Evolutionary conservation across 2,888 invertebrate genomes (phyloP), one percentile per base, ranked within the genome.

Genomic region (Patella ulyssiponensis): DNA sequence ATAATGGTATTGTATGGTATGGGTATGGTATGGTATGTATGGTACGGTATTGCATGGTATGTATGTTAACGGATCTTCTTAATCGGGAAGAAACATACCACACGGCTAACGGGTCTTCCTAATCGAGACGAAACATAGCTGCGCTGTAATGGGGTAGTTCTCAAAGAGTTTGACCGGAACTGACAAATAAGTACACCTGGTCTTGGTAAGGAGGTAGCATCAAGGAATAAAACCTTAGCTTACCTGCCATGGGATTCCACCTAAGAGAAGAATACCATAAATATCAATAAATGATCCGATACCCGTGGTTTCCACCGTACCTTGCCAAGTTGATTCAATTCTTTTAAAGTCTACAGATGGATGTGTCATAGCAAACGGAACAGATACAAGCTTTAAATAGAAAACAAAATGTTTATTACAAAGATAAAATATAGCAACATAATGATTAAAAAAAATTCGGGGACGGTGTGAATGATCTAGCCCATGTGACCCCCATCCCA

Each of bases 311-410:
- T 71, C 44, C 11, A 85, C 69, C 1, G 72, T 64, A 9, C 87
- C 87, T 33, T 79, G 51, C 84, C 84, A 84, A 23, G 69, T 78
- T 2, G 64, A 72, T 20, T 90, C 85, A 56, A 91, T 84, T 81
- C 95, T 94, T 82, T 97, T 93, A n/a, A 97, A 95, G n/a, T 91
- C 90, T 23, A 98, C 98, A 88, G 96, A 95, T n/a, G 95, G 94
- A 92, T 97, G 95, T 82, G 94, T 93, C 95, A 97, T 95, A 17
- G 98, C 97, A 90, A 98, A 98, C 0, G 98, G 98, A 84, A 98
- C 97, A 91, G 98, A 97, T 94, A 98, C 95, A 97, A 98, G 98
- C 92, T 95, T 90, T 64, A 93, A 85, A 9, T 44, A 4, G 44
- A 44, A 44, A 1, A 44, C 9, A 44, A 44, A 44, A 44, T 9